These are phyloP conservation scores for Anguilla anguilla DNA, from an alignment of 2,797 vertebrate genomes.

Conservation along the genomic window DNA sequence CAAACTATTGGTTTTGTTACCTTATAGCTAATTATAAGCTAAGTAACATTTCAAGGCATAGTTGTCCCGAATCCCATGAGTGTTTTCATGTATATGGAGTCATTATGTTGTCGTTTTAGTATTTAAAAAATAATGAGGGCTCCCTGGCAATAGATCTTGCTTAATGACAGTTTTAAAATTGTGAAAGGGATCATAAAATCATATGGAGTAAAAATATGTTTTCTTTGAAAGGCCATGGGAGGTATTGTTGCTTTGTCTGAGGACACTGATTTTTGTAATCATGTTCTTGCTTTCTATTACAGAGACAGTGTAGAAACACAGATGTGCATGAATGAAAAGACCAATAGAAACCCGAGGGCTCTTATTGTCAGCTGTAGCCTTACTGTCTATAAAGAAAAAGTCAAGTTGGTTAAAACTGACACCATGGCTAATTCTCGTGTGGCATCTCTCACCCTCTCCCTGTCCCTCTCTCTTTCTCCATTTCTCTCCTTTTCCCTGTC, in stretches of 20 bases:
- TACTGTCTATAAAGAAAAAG: not conserved
- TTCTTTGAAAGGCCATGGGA: not conserved
- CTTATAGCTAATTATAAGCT: not conserved
- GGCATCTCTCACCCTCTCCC: not conserved
- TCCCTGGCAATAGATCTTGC: not conserved
- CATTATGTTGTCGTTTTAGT: not conserved
- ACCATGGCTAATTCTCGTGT: not conserved
- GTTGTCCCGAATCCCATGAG: not conserved
- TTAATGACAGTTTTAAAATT: not conserved
- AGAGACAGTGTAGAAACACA: not conserved
- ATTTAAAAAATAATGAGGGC: slow-evolving; percentile 4
- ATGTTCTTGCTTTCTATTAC: slow-evolving; percentile 4
- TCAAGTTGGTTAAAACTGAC: not conserved
- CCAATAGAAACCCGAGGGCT: not conserved
- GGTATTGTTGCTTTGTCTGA: slow-evolving; percentile 4
- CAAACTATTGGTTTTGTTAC: not conserved
- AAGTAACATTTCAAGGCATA: not conserved
- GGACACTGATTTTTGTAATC: not conserved
- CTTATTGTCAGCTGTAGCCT: not conserved
- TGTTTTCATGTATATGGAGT: not conserved
- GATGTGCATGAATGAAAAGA: not conserved
- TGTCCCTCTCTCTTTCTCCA: not conserved
- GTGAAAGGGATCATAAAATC: slow-evolving; percentile 9
- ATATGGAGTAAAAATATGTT: not conserved
- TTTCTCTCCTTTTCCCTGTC: not conserved